Evolutionary conservation across 2,888 invertebrate genomes (phyloP).

Genomic region (Operophtera brumata): DNA sequence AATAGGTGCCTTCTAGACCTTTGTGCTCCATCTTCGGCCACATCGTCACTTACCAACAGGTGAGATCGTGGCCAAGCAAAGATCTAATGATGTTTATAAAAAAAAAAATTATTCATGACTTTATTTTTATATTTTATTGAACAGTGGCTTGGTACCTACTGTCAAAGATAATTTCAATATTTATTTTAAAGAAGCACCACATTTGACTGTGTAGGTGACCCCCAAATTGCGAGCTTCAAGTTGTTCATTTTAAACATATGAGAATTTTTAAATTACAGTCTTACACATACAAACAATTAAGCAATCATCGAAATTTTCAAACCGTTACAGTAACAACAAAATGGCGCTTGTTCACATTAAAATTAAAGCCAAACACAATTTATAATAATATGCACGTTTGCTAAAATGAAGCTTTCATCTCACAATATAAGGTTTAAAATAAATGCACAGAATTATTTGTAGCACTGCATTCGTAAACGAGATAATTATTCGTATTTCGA

Average conservation of each 20-base stretch:
- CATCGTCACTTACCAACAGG: no score
- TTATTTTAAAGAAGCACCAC: no score
- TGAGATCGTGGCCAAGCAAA: no score
- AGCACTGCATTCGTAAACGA: constrained; percentile 54
- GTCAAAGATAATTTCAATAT: no score
- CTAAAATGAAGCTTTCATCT: constrained; percentile 23
- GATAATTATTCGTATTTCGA: constrained; percentile 71
- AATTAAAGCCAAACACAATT: constrained; percentile 40
- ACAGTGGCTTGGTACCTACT: no score
- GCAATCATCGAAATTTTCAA: constrained; percentile 70
- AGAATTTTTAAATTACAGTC: constrained; percentile 53
- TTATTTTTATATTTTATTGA: no score
- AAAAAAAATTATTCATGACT: no score
- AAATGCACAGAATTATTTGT: constrained; percentile 19
- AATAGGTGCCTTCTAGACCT: no score
- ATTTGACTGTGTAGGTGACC: constrained; percentile 9
- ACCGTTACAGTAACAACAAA: constrained; percentile 72
- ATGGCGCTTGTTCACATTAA: constrained; percentile 55
- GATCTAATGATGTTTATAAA: no score
- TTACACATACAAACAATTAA: constrained; percentile 67
- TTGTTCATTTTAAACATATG: constrained; percentile 43
- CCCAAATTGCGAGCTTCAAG: constrained; percentile 6
- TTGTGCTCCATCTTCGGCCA: no score
- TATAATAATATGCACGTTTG: neutral
- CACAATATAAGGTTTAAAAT: constrained; percentile 29